Conservation (phyloP, 1,140 invertebrate genomes). For the Chironomus tepperi region DNA sequence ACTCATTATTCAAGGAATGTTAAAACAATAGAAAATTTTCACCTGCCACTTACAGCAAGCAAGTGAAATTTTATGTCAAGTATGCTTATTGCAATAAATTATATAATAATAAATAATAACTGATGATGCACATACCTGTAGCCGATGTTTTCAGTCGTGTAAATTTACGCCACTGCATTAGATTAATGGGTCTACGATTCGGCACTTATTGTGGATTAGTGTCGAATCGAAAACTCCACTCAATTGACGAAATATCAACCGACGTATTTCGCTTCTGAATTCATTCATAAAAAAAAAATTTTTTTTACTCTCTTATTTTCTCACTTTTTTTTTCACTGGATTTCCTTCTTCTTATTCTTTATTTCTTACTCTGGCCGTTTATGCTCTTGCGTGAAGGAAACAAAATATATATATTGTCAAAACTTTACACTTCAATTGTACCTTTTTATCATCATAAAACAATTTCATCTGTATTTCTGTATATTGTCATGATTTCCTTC, state of each 20-base stretch:
- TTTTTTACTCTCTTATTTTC: not conserved
- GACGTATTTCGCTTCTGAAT: not conserved
- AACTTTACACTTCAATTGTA: too few relatives aligned
- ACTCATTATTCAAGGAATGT: too few relatives aligned
- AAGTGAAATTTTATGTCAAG: too few relatives aligned
- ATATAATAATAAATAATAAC: not conserved
- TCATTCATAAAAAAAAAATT: not conserved
- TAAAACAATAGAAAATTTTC: too few relatives aligned
- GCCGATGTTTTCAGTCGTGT: conserved; percentile 60
- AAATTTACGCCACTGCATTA: conserved; percentile 66
- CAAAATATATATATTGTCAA: not conserved
- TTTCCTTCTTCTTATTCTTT: not conserved
- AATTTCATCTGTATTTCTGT: too few relatives aligned
- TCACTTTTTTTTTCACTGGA: not conserved
- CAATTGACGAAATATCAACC: conserved; percentile 1
- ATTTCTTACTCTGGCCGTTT: not conserved
- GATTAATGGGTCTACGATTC: conserved; percentile 37
- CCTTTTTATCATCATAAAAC: too few relatives aligned
- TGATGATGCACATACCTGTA: conserved; percentile 34
- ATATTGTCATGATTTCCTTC: too few relatives aligned
- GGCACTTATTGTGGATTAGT: conserved; percentile 30
- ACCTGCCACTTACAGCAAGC: too few relatives aligned
- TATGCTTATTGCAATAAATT: too few relatives aligned
- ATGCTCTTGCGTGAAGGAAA: not conserved
- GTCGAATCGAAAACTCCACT: conserved; percentile 26